A percentile compares a stretch with the other conserved stretches of the same genome.
Conservation (phyloP, 2,797 vertebrate species). For the Arctocebus calabarensis region DNA sequence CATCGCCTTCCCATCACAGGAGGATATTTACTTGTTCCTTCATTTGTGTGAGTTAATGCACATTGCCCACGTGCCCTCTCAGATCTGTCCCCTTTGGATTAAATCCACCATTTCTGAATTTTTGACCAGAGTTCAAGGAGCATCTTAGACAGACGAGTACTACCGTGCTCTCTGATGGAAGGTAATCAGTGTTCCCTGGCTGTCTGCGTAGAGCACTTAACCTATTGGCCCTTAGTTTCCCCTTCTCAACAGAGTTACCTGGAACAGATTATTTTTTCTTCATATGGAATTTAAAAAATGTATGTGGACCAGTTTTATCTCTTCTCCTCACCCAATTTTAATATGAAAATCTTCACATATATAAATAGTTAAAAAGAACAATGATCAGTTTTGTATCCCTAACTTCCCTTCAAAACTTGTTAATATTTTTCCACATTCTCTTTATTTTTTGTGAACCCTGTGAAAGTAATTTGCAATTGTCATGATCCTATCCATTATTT, state of each 20-base stretch:
- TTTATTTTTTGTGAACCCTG: constrained; percentile 20
- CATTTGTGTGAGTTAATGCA: not conserved
- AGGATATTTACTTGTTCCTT: not conserved
- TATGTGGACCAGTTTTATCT: not conserved
- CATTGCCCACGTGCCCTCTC: not conserved
- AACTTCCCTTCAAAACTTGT: not conserved
- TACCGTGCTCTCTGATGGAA: not conserved
- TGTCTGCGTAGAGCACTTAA: not conserved
- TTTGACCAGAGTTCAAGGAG: not conserved
- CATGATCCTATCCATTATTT: not conserved
- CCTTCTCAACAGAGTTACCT: not conserved
- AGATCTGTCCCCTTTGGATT: not conserved
- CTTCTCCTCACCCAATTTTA: not conserved
- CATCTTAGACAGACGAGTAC: not conserved
- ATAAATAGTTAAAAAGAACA: not conserved
- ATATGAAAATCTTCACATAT: constrained; percentile 1
- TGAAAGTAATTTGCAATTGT: constrained; percentile 1
- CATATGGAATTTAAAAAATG: not conserved
- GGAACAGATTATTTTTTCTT: not conserved
- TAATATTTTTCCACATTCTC: not conserved
- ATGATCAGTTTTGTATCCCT: not conserved
- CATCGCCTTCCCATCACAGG: not conserved
- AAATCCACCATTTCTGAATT: not conserved
- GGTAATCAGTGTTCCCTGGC: not conserved
- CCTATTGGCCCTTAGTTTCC: not conserved